phyloP scores from a whole-genome alignment of 2,113 vertebrate species.

The Budorcas taxicolor region DNA sequence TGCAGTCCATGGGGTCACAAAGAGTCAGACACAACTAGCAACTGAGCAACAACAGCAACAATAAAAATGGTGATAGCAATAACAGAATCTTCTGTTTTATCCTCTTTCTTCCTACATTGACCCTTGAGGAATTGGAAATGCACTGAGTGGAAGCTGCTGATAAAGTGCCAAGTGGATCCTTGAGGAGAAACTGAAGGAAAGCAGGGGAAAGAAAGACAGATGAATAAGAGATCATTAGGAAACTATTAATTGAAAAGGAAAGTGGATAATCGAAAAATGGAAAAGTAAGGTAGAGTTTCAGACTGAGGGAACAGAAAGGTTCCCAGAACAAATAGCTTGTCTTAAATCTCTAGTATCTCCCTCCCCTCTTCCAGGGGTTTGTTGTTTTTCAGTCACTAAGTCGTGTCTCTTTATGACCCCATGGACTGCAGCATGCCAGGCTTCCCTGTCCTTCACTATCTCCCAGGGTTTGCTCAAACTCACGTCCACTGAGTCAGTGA shows the following conservation, averaged over 20 bases:
- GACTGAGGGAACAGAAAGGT: neutral
- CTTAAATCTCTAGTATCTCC: neutral
- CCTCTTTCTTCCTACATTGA: neutral
- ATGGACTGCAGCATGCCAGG: neutral
- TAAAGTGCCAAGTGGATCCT: neutral
- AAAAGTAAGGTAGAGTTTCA: neutral
- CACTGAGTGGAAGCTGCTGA: neutral
- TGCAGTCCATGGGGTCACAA: neutral
- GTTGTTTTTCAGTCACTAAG: neutral
- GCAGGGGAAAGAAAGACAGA: neutral
- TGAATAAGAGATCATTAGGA: neutral
- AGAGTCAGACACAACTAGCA: neutral
- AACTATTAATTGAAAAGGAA: neutral
- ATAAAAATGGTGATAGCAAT: neutral
- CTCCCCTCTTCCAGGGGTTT: neutral
- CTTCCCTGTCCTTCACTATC: neutral
- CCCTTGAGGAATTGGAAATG: neutral
- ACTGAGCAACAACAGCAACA: neutral
- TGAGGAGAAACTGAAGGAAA: neutral
- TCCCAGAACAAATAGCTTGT: neutral
- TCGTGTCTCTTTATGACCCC: accelerated
- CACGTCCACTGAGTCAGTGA: neutral
- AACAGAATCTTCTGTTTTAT: neutral
- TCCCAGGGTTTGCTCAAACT: neutral
- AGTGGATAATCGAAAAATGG: neutral